Evolutionary conservation across 2,888 invertebrate species (phyloP).

Genomic region (Protophormia terraenovae): DNA sequence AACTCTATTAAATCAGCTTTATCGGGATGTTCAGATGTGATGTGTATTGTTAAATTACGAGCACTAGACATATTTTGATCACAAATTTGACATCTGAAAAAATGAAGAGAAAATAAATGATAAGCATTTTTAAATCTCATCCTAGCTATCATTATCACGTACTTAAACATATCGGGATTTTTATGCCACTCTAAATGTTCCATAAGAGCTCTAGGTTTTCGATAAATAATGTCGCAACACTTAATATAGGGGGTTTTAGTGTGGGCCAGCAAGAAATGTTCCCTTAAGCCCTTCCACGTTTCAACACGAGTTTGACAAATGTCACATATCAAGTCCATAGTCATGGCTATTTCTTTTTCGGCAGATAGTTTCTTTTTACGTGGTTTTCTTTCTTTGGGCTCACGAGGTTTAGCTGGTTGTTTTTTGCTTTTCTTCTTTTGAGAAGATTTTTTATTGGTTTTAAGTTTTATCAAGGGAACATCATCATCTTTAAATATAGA

Average conservation of each 20-base stretch:
- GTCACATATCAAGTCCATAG: conserved; percentile 75
- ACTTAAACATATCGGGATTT: conserved; percentile 77
- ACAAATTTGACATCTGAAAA: conserved; percentile 67
- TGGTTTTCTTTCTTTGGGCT: conserved; percentile 37
- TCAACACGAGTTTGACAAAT: conserved; percentile 73
- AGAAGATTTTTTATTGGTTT: conserved; percentile 13
- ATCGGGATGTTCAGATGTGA: conserved; percentile 65
- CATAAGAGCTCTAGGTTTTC: conserved; percentile 73
- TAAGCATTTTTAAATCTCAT: not conserved
- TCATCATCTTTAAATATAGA: conserved; percentile 63
- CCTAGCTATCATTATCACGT: too few relatives aligned
- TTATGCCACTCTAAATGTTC: conserved; percentile 77
- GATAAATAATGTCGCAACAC: conserved; percentile 75
- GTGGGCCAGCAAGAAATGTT: conserved; percentile 74
- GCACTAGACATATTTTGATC: conserved; percentile 63
- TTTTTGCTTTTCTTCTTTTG: conserved; percentile 50
- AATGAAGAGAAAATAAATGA: not conserved
- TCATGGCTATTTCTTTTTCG: conserved; percentile 55
- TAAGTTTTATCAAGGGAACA: conserved; percentile 59
- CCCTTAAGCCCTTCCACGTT: conserved; percentile 73
- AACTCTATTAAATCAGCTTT: conserved; percentile 51
- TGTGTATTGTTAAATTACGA: conserved; percentile 66
- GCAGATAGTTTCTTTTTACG: conserved; percentile 40
- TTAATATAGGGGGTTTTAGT: conserved; percentile 75
- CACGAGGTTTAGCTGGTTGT: not conserved